Percentiles rank a stretch among this genome's conserved stretches.
phyloP scores from a whole-genome alignment of 2,888 invertebrate genomes.

The Mythimna loreyi region DNA sequence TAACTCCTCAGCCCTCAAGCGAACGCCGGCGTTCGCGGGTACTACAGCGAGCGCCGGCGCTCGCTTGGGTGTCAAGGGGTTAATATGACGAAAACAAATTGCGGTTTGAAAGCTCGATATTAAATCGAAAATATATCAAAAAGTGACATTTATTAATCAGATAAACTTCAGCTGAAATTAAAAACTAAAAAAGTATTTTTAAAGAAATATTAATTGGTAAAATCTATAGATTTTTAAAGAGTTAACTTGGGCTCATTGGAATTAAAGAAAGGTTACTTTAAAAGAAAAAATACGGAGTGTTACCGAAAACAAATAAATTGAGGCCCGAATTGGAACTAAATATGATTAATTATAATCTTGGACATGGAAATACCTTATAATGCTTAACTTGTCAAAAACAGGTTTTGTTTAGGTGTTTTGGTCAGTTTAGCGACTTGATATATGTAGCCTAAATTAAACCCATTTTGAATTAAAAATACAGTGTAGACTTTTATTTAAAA shows the following conservation, averaged over 20 bases:
- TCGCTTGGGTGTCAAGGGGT: too few relatives aligned
- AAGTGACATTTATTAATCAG: not conserved
- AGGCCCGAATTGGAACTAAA: not conserved
- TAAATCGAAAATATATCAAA: not conserved
- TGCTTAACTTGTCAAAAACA: not conserved
- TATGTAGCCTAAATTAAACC: not conserved
- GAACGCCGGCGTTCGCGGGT: too few relatives aligned
- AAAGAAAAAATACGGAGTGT: not conserved
- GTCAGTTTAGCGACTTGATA: not conserved
- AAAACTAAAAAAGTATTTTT: not conserved
- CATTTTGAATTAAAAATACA: constrained; percentile 8
- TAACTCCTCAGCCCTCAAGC: too few relatives aligned
- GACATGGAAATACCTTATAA: not conserved
- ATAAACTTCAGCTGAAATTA: not conserved
- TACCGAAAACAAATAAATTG: not conserved
- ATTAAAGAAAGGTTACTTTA: not conserved
- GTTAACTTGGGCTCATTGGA: not conserved
- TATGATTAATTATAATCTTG: constrained; percentile 4
- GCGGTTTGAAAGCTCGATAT: not conserved
- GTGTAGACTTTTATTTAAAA: not conserved
- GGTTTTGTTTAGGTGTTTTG: constrained; percentile 8
- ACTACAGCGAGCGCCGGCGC: too few relatives aligned
- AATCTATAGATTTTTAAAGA: not conserved
- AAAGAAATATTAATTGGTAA: not conserved
- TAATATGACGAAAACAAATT: not conserved